Base-by-base conservation (phyloP, 1,140 invertebrate genomes). In the Panagrolaimus sp. region DNA sequence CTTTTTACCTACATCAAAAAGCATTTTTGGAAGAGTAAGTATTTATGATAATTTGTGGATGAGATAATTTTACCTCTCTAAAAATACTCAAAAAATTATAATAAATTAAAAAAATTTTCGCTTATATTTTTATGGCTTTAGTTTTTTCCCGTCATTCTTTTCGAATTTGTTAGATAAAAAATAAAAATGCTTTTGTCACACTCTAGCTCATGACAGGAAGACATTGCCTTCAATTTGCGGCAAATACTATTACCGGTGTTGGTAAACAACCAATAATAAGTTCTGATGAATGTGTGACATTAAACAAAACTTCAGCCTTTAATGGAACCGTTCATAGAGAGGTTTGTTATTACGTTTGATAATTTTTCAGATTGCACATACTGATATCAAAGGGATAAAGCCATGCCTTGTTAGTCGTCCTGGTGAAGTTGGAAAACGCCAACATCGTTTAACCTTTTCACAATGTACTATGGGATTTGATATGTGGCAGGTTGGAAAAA, bases 1-100 rank as follows among this genome's bases (percentile, higher is more conserved):
- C 79, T 96, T 95, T 82, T 90, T 96, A 74, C 93, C 93, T 0
- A 90, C 86, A 38, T 85, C 89, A 0, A 87, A 90, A 72, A 86
- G 91, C 62, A 92, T 92, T 81, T 92, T 92, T 80, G 91, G 91
- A 66, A 87, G 88, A 84, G 89, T 90, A 76, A 67, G 70, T 75
- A 48, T 53, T 57, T 16, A 57, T n/a, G 13, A 0, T 25, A 11
- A 11, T 57, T 20, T 57, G 7, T 38, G 31, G 31, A 7, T 7
- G 2, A 38, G 31, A 7, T 4, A 38, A 38, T 38, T 38, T 38
- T 38, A n/a, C n/a, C n/a, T n/a, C n/a, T n/a, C n/a, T n/a, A n/a
- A n/a, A n/a, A n/a, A n/a, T n/a, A n/a, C n/a, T n/a, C n/a, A n/a
- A n/a, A n/a, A n/a, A n/a, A n/a, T n/a, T n/a, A n/a, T n/a, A n/a